These are phyloP conservation scores for Aphrophora alni DNA, from an alignment of 2,888 invertebrate species.

Conservation along the genomic window DNA sequence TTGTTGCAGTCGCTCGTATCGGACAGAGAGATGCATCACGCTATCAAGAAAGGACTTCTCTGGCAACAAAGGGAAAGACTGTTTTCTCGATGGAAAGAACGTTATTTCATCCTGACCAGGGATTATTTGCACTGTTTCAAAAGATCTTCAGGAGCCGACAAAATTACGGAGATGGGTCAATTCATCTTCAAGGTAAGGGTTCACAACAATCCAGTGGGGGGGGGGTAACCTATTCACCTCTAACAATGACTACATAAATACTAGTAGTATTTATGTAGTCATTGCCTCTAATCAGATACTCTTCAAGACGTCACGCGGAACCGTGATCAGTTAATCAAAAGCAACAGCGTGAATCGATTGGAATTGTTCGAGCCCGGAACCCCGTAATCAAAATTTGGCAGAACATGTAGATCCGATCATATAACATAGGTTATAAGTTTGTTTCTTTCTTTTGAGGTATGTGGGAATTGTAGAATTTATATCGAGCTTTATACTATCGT, in stretches of 20 bases:
- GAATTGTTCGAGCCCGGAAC: too few relatives aligned
- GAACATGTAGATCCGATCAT: not conserved
- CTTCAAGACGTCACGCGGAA: not conserved
- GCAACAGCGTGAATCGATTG: not conserved
- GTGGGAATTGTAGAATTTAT: too few relatives aligned
- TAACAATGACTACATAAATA: too few relatives aligned
- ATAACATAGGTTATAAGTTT: too few relatives aligned
- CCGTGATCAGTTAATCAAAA: not conserved
- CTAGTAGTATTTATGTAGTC: too few relatives aligned
- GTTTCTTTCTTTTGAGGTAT: too few relatives aligned
- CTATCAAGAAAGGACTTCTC: slow-evolving; percentile 68
- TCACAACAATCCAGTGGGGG: too few relatives aligned
- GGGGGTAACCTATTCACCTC: not conserved
- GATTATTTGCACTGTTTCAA: slow-evolving; percentile 72
- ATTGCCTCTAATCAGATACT: not conserved
- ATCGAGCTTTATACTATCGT: too few relatives aligned
- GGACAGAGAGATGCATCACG: slow-evolving; percentile 60
- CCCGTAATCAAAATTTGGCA: not conserved
- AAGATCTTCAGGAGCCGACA: slow-evolving; percentile 64
- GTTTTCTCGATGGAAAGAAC: slow-evolving; percentile 71
- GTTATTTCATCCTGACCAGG: slow-evolving; percentile 69
- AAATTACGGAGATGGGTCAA: slow-evolving; percentile 70
- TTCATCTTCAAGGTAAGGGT: slow-evolving; percentile 69
- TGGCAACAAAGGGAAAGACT: slow-evolving; percentile 70
- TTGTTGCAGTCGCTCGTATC: slow-evolving; percentile 50